A percentile compares a stretch with the other conserved stretches of the same genome.
Evolutionary conservation across 2,888 invertebrate species (phyloP).

Genomic region (Cryptosula pallasiana): DNA sequence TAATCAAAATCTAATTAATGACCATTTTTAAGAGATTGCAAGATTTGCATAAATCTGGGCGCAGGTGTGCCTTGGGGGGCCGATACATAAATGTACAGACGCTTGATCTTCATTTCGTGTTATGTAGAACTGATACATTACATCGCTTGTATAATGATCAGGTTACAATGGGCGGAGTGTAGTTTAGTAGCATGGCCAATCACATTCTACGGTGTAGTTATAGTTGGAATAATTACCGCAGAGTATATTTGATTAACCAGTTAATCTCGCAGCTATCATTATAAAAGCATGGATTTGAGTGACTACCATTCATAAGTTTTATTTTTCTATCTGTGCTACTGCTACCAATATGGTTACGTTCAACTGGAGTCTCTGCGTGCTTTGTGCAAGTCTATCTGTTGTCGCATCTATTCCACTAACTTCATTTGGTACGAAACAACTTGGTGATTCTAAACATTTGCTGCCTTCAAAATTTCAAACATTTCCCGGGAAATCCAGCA

Average conservation of each 20-base stretch:
- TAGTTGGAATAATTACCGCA: no score
- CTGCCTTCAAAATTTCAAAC: background rate
- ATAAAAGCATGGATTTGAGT: background rate
- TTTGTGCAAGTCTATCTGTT: background rate
- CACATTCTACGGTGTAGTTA: no score
- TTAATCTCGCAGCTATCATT: no score
- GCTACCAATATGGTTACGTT: background rate
- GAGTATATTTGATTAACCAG: no score
- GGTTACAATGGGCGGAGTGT: no score
- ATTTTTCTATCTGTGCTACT: background rate
- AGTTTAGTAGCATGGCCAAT: no score
- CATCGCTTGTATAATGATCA: no score
- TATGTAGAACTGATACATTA: no score
- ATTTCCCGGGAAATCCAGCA: background rate
- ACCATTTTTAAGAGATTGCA: background rate
- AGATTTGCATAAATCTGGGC: no score
- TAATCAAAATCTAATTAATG: background rate
- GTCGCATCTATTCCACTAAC: background rate
- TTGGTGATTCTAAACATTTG: background rate
- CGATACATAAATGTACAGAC: no score
- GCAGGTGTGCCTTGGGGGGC: background rate
- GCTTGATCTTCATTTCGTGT: no score
- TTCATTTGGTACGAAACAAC: background rate
- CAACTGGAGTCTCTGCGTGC: background rate
- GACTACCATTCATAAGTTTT: background rate